Evolutionary conservation across 2,113 vertebrate species (phyloP).

Genomic region (Archilochus colubris): DNA sequence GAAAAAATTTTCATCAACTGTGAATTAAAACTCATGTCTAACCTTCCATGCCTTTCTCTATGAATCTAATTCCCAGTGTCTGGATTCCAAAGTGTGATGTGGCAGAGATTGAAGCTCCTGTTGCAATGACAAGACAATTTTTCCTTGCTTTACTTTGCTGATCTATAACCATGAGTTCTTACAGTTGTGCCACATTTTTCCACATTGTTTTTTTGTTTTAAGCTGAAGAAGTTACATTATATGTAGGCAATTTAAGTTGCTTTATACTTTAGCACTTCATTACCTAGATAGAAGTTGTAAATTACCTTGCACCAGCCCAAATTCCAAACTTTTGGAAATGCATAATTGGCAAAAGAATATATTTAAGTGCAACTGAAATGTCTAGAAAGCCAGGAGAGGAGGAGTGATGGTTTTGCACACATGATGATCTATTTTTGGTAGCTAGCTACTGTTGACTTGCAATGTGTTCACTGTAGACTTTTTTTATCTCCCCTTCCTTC

Average conservation of each 20-base stretch:
- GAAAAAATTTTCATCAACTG: conserved; percentile 20
- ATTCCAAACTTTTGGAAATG: background rate
- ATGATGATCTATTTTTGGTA: background rate
- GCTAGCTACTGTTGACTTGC: background rate
- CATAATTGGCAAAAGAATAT: background rate
- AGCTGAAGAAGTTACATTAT: background rate
- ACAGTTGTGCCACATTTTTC: background rate
- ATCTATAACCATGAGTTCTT: background rate
- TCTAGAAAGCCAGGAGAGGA: background rate
- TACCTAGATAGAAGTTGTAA: background rate
- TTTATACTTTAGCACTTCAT: background rate
- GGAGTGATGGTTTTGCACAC: background rate
- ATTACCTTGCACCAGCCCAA: background rate
- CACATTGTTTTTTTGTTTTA: background rate
- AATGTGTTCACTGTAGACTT: background rate
- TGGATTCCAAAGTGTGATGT: background rate
- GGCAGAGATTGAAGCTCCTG: background rate
- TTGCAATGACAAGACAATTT: background rate
- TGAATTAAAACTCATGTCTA: conserved; percentile 40
- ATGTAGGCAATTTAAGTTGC: background rate
- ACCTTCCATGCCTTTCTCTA: background rate
- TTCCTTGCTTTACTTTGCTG: background rate
- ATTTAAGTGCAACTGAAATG: background rate
- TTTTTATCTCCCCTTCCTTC: background rate
- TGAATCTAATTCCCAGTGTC: background rate